Evolutionary conservation across 1,140 invertebrate genomes (phyloP), one percentile per base, ranked within the genome.

Genomic region (Gryon sp.): DNA sequence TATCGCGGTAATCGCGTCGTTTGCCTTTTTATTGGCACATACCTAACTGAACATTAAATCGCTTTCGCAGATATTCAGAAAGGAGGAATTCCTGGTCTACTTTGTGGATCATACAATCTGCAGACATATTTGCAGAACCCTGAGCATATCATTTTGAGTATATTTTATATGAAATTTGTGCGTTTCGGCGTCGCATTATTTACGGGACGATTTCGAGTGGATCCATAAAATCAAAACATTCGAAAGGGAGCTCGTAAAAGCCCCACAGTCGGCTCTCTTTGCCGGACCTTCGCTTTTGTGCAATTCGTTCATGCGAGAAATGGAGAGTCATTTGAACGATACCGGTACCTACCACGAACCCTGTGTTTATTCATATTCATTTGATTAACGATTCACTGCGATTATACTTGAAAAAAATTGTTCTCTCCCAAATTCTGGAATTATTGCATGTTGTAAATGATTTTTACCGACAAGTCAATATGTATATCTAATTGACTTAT

Each of bases 161-260:
- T 9, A 48, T 50, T 50, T 50, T 38, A 24, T 22, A 30, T 14
- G 12, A 45, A 70, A 57, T 60, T 32, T 52, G 52, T 52, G 45
- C 1, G 38, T 53, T 18, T 1, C 9, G 53, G 34, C 34, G 40
- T 52, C 46, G 38, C 50, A 48, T 50, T 65, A 26, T 74, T 65
- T 52, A 20, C 52, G 52, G 40, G 9, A 46, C 38, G 40, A 22
- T 52, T 55, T 24, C 48, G 50, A 57, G 50, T 57, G 34, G 60
- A 59, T 65, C 59, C 60, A 74, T 74, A 65, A 74, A 72, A 74
- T 46, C 70, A 41, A 74, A 74, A 74, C 70, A 59, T 26, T 50
- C 26, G 52, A 65, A 62, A 65, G 45, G 20, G 32, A 52, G 52
- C 50, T 74, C 70, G 60, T 74, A 74, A 74, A 74, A 30, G n/a